phyloP scores from a whole-genome alignment of 2,797 vertebrate species.

The Lophotriccus pileatus region DNA sequence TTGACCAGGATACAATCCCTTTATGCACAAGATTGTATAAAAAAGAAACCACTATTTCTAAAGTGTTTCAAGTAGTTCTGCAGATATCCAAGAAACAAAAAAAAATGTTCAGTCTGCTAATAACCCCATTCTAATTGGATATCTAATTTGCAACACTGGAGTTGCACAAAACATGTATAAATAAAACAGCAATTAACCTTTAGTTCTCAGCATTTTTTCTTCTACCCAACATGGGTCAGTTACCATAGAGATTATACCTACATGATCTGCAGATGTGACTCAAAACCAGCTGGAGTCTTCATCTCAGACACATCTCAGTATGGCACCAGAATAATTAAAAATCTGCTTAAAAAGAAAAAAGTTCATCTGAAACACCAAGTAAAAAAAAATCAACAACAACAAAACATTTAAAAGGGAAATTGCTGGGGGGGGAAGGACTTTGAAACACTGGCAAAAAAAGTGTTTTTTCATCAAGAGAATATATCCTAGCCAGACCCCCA shows the following conservation, averaged over 20 bases:
- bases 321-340: conserved; percentile 69
- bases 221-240: conserved; percentile 57
- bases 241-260: conserved; percentile 72
- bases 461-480: background rate
- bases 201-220: conserved; percentile 56
- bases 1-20: background rate
- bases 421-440: background rate
- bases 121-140: conserved; percentile 68
- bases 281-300: conserved; percentile 31
- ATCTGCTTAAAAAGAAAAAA: conserved; percentile 59
- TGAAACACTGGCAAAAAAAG: background rate
- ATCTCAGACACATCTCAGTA: conserved; percentile 46
- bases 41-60: background rate
- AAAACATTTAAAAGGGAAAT: background rate
- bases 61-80: conserved; percentile 37
- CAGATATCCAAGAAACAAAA: conserved; percentile 48
- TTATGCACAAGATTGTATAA: background rate
- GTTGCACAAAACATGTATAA: conserved; percentile 53
- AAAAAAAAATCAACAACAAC: background rate
- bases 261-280: conserved; percentile 64
- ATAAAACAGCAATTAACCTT: conserved; percentile 76
- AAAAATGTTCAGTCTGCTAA: conserved; percentile 45
- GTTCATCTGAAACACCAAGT: conserved; percentile 25
- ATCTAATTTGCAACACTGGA: conserved; percentile 51
- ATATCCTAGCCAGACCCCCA: background rate